A percentile compares a stretch with the other conserved stretches of the same genome.
phyloP scores from a whole-genome alignment of 2,113 vertebrate genomes.

The Lamprologus sp. region DNA sequence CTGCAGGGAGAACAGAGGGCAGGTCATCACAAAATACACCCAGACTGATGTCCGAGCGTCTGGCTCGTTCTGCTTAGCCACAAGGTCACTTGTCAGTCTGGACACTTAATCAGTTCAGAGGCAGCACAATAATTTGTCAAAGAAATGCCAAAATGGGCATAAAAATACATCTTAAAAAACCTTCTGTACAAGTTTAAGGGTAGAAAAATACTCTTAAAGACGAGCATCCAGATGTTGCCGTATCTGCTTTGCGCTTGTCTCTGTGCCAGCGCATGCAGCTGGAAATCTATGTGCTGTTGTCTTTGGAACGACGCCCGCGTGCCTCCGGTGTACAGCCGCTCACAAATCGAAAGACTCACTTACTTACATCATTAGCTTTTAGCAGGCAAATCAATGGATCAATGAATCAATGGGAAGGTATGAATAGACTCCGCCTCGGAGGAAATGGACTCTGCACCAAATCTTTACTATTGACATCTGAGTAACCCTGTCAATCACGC shows the following conservation, averaged over 20 bases:
- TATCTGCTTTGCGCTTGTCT: not conserved
- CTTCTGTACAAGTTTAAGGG: not conserved
- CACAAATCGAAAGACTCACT: slow-evolving; percentile 67
- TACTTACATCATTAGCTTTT: slow-evolving; percentile 75
- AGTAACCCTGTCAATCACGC: slow-evolving; percentile 65
- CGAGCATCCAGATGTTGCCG: not conserved
- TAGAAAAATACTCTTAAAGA: not conserved
- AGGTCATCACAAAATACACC: not conserved
- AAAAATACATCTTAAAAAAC: not conserved
- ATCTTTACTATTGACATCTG: slow-evolving; percentile 69
- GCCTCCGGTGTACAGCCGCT: slow-evolving; percentile 20
- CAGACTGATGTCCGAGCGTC: not conserved
- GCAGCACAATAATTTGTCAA: not conserved
- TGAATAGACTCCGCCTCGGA: slow-evolving; percentile 58
- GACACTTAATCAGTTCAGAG: not conserved
- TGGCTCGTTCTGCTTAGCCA: not conserved
- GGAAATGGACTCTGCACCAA: slow-evolving; percentile 59
- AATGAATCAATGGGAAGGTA: slow-evolving; percentile 71
- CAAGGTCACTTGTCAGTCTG: slow-evolving; percentile 19
- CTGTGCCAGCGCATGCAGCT: not conserved
- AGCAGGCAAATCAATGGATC: slow-evolving; percentile 72
- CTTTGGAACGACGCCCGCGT: slow-evolving; percentile 40
- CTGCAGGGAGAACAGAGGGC: not conserved
- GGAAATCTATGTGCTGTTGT: slow-evolving; percentile 45
- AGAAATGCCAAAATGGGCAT: not conserved